Conservation (phyloP, 1,140 invertebrate genomes). For the Proctacanthus coquilletti region DNA sequence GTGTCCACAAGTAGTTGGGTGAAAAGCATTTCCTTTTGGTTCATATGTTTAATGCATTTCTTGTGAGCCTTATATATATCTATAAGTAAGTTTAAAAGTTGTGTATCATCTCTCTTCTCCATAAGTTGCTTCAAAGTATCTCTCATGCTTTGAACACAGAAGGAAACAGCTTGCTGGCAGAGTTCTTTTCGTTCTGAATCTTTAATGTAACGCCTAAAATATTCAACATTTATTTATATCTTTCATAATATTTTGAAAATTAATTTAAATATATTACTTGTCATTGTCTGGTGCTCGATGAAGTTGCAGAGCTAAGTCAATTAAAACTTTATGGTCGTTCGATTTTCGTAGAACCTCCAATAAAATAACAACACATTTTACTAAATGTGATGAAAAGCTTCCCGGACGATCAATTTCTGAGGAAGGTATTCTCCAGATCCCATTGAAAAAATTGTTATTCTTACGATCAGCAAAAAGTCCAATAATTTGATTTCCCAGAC, state of each 20-base stretch:
- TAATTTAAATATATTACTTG: too few species aligned
- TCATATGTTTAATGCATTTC: conserved; percentile 11
- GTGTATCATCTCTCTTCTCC: conserved; percentile 7
- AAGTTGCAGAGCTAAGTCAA: conserved; percentile 64
- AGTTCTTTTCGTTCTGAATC: conserved; percentile 12
- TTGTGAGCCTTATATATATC: conserved; percentile 14
- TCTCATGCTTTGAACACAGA: conserved; percentile 9
- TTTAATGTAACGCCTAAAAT: conserved; percentile 12
- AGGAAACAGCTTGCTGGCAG: conserved; percentile 8
- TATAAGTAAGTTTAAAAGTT: conserved; percentile 10
- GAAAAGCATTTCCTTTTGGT: conserved; percentile 12
- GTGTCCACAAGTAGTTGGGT: conserved; percentile 9
- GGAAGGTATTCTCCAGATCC: conserved; percentile 80
- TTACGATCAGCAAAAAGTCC: conserved; percentile 78
- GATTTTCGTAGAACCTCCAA: conserved; percentile 65
- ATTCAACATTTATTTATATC: too few species aligned
- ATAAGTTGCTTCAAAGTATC: conserved; percentile 5
- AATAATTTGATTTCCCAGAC: conserved; percentile 44
- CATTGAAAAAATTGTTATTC: conserved; percentile 79
- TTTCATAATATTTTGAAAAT: too few species aligned
- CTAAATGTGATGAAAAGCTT: conserved; percentile 83
- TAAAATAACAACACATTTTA: conserved; percentile 60
- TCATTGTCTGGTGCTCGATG: conserved; percentile 63
- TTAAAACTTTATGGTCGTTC: conserved; percentile 64
- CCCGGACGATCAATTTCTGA: conserved; percentile 83